phyloP scores from a whole-genome alignment of 92 coral and sea anemone genomes.

The Zoanthus sansibaricus region DNA sequence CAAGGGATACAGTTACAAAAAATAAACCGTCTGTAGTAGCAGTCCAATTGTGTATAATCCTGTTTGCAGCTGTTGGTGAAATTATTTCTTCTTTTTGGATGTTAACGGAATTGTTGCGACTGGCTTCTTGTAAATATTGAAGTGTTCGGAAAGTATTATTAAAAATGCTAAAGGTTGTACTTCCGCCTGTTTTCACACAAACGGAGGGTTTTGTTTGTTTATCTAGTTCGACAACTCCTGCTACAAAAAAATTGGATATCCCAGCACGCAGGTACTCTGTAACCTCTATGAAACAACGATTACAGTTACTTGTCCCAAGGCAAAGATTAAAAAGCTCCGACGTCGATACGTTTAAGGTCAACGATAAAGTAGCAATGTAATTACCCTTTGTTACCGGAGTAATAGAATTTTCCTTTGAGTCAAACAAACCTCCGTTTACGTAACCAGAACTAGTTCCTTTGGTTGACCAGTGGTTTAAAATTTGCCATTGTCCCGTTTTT shows the following conservation, averaged over 20 bases:
- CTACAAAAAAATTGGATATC: slow-evolving; percentile 9
- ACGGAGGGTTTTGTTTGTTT: background rate
- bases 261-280: slow-evolving; percentile 18
- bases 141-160: slow-evolving; percentile 16
- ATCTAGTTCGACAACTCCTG: slow-evolving; percentile 10
- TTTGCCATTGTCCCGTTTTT: slow-evolving; percentile 25
- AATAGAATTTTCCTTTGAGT: slow-evolving; percentile 7
- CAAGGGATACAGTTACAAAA: background rate
- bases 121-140: slow-evolving; percentile 23
- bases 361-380: slow-evolving; percentile 32
- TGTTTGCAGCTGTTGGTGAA: background rate
- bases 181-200: slow-evolving; percentile 12
- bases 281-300: slow-evolving; percentile 2
- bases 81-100: background rate
- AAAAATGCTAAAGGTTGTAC: slow-evolving; percentile 3
- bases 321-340: background rate
- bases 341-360: background rate
- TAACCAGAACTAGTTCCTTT: slow-evolving; percentile 32
- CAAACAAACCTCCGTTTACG: slow-evolving; percentile 10
- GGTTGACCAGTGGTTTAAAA: slow-evolving; percentile 24
- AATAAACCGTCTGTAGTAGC: slow-evolving; percentile 13
- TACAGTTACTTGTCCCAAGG: background rate
- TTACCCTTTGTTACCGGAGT: background rate
- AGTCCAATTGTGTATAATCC: background rate
- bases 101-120: background rate